Evolutionary conservation across 2,113 vertebrate species (phyloP), one percentile per base, ranked within the genome.

Genomic region (Alectura lathami): DNA sequence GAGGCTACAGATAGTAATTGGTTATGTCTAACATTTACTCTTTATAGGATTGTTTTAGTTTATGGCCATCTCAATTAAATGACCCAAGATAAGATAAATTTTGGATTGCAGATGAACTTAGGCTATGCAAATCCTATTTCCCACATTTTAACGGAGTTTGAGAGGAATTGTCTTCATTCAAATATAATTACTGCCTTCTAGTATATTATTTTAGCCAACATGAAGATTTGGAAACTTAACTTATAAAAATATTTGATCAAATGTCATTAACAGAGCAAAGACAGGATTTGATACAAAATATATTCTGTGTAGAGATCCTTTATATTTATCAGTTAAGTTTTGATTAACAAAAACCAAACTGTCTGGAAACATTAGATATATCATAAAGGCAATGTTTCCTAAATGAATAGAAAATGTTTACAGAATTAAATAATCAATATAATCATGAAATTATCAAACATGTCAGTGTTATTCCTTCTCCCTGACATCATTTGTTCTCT

Each of bases 11-110:
- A 10, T 21, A 47, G 56, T 67, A 86, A 70, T 43, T 66, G 13
- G 6, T 62, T 89, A 66, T 62, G 29, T 85, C 23, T 78, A 90
- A 47, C 4, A 51, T 69, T 94, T 87, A 42, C 20, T 72, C 12
- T 30, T 91, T 48, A 51, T 54, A 60, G 4, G 34, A 73, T 56
- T 62, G 26, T 83, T 94, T 86, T 87, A 81, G 89, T 83, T 96
- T 94, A 94, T 73, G 47, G 5, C 9, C 87, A 74, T 92, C 69
- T 92, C 57, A 83, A 48, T 53, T 89, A 91, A 86, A 83, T 89
- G 9, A 81, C 23, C 10, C 27, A 89, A 40, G 38, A 77, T 93
- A 93, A 84, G 34, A 82, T 8, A 79, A 68, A 86, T 68, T 6
- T 59, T 93, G 24, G 4, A 83, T 94, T 91, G 11, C 24, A 89